phyloP scores from a whole-genome alignment of 35 echinoderm and acorn worm species.

The Strongylocentrotus purpuratus region DNA sequence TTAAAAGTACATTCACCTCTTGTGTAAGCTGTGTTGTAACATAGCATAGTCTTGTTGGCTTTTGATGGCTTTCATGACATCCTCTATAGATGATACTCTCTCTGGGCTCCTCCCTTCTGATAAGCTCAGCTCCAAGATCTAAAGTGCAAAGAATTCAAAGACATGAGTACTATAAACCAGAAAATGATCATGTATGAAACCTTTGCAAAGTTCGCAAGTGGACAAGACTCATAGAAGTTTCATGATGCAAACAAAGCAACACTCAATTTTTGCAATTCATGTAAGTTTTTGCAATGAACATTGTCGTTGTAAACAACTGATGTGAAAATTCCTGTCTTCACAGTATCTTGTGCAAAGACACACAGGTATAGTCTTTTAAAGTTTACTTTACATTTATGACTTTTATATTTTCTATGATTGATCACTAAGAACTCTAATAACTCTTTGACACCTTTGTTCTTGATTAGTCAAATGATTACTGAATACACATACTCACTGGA shows the following conservation, averaged over 20 bases:
- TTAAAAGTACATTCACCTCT: constrained; percentile 50
- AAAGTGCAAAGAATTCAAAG: neutral
- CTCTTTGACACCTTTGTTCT: no score
- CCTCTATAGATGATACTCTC: constrained; percentile 55
- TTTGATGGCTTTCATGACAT: constrained; percentile 46
- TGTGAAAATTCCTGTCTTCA: no score
- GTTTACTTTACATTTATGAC: no score
- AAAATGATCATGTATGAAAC: no score
- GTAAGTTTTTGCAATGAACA: no score
- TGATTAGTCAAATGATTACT: no score
- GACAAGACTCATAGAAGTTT: neutral
- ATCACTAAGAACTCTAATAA: no score
- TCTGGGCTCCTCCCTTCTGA: constrained; percentile 50
- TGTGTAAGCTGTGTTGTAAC: constrained; percentile 62
- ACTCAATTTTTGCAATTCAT: no score
- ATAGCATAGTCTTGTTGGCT: constrained; percentile 75
- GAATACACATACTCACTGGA: neutral
- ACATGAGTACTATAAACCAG: neutral
- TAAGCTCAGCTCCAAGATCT: constrained; percentile 76
- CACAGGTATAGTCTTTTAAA: neutral
- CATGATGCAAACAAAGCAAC: no score
- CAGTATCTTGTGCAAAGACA: neutral
- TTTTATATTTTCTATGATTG: no score
- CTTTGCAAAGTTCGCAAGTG: neutral
- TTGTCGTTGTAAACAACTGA: no score